A percentile compares a stretch with the other conserved stretches of the same genome.
Conservation (phyloP, 1,140 invertebrate species). For the Zaprionus africanus region DNA sequence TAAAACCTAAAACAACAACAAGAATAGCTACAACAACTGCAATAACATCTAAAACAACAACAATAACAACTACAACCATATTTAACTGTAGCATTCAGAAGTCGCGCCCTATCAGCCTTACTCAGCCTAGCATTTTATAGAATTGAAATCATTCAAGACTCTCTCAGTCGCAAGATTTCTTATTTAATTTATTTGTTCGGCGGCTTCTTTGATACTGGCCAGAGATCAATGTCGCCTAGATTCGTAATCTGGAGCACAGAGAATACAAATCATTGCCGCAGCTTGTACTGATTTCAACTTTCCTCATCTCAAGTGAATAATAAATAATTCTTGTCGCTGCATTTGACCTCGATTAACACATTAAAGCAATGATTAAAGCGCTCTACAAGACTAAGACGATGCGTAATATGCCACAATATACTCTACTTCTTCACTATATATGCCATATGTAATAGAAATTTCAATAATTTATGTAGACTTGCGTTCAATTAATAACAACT, state of each 20-base stretch:
- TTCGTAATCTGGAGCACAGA: slow-evolving; percentile 38
- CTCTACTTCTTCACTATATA: neutral
- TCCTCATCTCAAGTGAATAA: slow-evolving; percentile 17
- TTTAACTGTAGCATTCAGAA: neutral
- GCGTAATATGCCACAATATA: neutral
- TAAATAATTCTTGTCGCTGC: slow-evolving; percentile 17
- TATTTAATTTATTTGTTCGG: slow-evolving; percentile 3
- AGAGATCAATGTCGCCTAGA: slow-evolving; percentile 56
- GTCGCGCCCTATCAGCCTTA: neutral
- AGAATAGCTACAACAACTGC: no score
- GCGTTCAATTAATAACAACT: slow-evolving; percentile 56
- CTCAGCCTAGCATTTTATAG: neutral
- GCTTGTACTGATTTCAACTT: slow-evolving; percentile 18
- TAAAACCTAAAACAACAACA: no score
- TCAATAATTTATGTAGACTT: slow-evolving; percentile 16
- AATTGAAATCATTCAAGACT: neutral
- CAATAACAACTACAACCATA: no score
- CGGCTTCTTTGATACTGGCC: slow-evolving; percentile 37
- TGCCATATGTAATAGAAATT: neutral
- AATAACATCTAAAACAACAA: no score
- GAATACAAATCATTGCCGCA: slow-evolving; percentile 25
- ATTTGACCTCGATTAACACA: slow-evolving; percentile 21
- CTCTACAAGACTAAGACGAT: neutral
- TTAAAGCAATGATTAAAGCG: slow-evolving; percentile 52
- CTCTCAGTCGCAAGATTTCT: neutral